A percentile compares a stretch with the other conserved stretches of the same genome.
These are phyloP conservation scores for Chrosomus eos DNA, from an alignment of 2,797 vertebrate genomes.

Conservation along the genomic window DNA sequence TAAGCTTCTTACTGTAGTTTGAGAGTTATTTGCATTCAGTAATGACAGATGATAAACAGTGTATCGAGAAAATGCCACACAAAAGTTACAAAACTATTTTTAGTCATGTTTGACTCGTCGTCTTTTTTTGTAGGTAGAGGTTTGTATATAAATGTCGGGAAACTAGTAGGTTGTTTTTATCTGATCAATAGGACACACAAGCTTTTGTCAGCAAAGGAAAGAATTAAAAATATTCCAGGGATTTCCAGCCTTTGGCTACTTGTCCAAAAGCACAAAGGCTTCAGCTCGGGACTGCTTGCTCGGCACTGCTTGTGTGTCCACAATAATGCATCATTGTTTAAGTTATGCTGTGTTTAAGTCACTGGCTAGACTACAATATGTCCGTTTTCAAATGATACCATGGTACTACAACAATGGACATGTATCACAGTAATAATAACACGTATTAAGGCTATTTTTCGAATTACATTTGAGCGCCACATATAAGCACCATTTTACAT, in stretches of 20 bases:
- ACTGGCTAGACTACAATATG: slow-evolving; percentile 16
- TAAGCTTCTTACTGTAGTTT: not conserved
- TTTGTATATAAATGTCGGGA: not conserved
- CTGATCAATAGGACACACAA: slow-evolving; percentile 8
- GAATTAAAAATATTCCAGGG: slow-evolving; percentile 64
- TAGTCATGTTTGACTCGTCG: not conserved
- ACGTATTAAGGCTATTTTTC: not conserved
- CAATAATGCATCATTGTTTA: slow-evolving; percentile 74
- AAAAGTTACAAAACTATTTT: not conserved
- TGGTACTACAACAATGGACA: not conserved
- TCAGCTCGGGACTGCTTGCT: slow-evolving; percentile 69
- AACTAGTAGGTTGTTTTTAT: not conserved
- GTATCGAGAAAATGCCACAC: not conserved
- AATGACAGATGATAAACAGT: not conserved
- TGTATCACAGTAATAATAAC: not conserved
- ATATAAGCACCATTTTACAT: not conserved
- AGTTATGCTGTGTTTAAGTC: slow-evolving; percentile 68
- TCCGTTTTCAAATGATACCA: not conserved
- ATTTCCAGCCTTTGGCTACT: slow-evolving; percentile 69
- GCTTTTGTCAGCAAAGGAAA: slow-evolving; percentile 48
- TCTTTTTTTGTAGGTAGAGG: not conserved
- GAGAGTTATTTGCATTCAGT: not conserved
- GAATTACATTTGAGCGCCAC: not conserved
- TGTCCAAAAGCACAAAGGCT: slow-evolving; percentile 69
- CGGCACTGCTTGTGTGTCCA: slow-evolving; percentile 72